Base-by-base conservation (phyloP, 2,797 vertebrate genomes). In the Notoglanidium macrostoma region DNA sequence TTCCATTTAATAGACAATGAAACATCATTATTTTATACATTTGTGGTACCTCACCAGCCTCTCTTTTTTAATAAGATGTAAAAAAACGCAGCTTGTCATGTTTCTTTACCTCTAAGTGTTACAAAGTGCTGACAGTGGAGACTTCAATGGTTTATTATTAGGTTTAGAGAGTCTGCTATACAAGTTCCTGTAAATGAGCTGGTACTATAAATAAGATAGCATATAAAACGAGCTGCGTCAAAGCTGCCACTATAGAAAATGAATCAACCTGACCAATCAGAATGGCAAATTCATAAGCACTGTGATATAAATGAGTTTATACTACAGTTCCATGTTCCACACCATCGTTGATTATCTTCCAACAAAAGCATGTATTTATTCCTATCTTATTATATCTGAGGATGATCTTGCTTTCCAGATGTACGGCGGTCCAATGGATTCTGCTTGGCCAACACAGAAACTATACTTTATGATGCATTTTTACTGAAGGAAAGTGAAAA, bases 361-460 rank as follows among this genome's bases (percentile, higher is more conserved):
- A 21, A 35, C n/a, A 44, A 63, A 46, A 46, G 17, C 29, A 57
- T 4, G 35, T 5, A 35, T 81, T 19, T 17, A 19, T 63, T 63
- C 23, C 12, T 63, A 17, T 17, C 14, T 9, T 63, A 59, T 81
- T 46, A 26, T 46, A 63, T 46, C 21, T n/a, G 23, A 81, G 61
- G 35, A 8, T n/a, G 35, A 81, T 63, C 11, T 46, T 81, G 76
- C 90, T 86, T 77, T 89, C 86, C 93, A 97, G 97, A 97, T 94
- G 96, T 97, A 91, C 96, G 97, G 96, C 90, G 96, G 76, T 96
- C 97, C 35, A 97, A 97, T 85, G 96, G 97, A 54, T 97, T 97
- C 92, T 97, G 97, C 93, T 94, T 97, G 92, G 97, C 97, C 65
- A 97, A 97, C 88, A 97, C 97, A 0, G 97, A 97, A 92, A 97